These are phyloP conservation scores for Dascillus cervinus DNA, from an alignment of 2,888 invertebrate species.

Conservation along the genomic window DNA sequence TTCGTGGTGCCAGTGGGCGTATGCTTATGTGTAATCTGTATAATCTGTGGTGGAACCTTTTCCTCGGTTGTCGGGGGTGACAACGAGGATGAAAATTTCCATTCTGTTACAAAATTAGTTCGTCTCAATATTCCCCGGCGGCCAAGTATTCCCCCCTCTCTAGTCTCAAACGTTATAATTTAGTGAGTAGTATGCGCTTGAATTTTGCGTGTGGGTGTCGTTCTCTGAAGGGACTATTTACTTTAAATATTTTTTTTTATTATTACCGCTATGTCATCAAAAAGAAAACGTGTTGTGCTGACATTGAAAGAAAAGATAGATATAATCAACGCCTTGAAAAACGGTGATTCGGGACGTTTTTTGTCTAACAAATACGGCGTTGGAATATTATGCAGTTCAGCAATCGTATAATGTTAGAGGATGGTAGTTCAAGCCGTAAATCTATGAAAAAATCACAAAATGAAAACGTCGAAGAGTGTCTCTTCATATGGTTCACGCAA, in stretches of 20 bases:
- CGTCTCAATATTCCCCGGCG: background rate
- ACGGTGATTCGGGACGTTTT: constrained; percentile 1
- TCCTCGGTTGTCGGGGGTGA: too few relatives aligned
- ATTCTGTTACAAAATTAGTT: too few relatives aligned
- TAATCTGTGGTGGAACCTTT: too few relatives aligned
- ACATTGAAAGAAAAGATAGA: background rate
- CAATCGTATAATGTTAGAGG: background rate
- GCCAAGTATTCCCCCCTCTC: constrained; percentile 1
- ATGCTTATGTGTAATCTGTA: too few relatives aligned
- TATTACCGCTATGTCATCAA: constrained; percentile 1
- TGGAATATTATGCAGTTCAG: background rate
- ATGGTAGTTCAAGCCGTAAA: background rate
- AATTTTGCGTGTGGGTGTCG: background rate
- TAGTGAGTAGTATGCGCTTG: background rate
- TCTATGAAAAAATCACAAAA: constrained; percentile 1
- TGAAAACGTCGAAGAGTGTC: constrained; percentile 1
- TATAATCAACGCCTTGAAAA: background rate
- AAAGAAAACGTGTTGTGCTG: background rate
- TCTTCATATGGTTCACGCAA: constrained; percentile 1
- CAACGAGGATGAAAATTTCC: too few relatives aligned
- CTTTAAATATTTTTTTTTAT: constrained; percentile 1
- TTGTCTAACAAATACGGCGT: background rate
- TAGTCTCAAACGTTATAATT: background rate
- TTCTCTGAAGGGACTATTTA: background rate
- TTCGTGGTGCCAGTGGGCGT: too few relatives aligned